Base-by-base conservation (phyloP, 2,113 vertebrate genomes). In the Gymnobelideus leadbeateri region DNA sequence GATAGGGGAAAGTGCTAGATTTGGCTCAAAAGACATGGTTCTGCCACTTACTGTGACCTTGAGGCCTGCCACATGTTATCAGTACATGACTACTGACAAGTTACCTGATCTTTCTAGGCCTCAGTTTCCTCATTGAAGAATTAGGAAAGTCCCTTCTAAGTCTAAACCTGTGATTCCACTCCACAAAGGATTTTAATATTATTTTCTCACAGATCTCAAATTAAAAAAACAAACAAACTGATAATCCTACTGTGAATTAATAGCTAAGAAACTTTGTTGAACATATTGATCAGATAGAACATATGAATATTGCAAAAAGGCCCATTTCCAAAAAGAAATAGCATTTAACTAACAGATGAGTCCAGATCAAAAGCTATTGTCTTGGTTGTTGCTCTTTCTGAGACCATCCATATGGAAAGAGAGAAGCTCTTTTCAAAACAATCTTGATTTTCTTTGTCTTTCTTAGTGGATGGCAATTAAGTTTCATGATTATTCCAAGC, bases 161-260 rank as follows among this genome's bases (percentile, higher is more conserved):
- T 43, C 37, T 84, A 84, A 43, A 84, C n/a, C 68, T 43, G 19
- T 84, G 37, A 23, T 84, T 84, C 8, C 7, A 84, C 7, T 84
- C 47, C 24, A 94, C 90, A 97, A 37, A 91, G 37, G 2, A 92
- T 97, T 95, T 97, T 97, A 0, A 95, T 93, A 97, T 54, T 95
- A 92, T 95, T 97, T 98, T 97, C 97, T 98, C 97, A 89, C 51
- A 94, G 93, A 94, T 92, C n/a, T 55, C 54, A 55, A 55, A 8
- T 55, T 23, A 8, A 97, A 95, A 95, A 97, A 92, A 91, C 94
- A 93, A 26, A 54, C 8, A 51, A 51, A 51, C 51, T 54, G 21
- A 55, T 94, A 96, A 97, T 97, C 98, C 93, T 90, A 24, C 25
- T 94, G 91, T 53, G 31, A 51, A 96, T 96, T 97, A 98, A 97